Evolutionary conservation across 2,113 vertebrate species (phyloP).

Genomic region (Lanius ludovicianus): DNA sequence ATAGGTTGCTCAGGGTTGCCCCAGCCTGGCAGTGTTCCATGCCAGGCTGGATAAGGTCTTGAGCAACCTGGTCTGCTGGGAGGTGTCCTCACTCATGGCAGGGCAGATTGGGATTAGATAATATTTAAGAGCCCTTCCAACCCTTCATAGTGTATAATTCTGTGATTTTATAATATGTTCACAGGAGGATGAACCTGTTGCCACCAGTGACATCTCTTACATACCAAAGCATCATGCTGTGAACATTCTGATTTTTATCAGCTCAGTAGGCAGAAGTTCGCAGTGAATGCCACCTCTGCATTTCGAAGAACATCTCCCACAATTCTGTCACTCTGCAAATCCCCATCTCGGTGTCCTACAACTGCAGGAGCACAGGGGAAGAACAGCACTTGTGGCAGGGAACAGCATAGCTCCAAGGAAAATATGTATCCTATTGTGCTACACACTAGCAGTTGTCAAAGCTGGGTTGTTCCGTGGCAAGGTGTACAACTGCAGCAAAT

Average conservation of each 20-base stretch:
- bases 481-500: not conserved
- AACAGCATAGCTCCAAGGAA: fast-evolving
- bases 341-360: not conserved
- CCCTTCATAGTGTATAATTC: not conserved
- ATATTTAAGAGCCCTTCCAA: not conserved
- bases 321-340: not conserved
- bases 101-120: not conserved
- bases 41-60: not conserved
- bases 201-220: not conserved
- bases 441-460: not conserved
- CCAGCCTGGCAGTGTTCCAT: not conserved
- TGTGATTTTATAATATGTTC: not conserved
- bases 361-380: fast-evolving
- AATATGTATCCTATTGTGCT: fast-evolving
- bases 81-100: not conserved
- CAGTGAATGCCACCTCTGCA: not conserved
- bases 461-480: not conserved
- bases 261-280: not conserved
- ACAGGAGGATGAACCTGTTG: not conserved
- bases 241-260: not conserved
- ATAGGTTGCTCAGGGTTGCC: not conserved
- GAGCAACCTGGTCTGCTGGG: not conserved
- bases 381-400: fast-evolving
- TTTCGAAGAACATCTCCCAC: not conserved
- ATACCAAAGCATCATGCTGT: not conserved